Base-by-base conservation (phyloP, 1,140 invertebrate genomes). In the Octopus sinensis region DNA sequence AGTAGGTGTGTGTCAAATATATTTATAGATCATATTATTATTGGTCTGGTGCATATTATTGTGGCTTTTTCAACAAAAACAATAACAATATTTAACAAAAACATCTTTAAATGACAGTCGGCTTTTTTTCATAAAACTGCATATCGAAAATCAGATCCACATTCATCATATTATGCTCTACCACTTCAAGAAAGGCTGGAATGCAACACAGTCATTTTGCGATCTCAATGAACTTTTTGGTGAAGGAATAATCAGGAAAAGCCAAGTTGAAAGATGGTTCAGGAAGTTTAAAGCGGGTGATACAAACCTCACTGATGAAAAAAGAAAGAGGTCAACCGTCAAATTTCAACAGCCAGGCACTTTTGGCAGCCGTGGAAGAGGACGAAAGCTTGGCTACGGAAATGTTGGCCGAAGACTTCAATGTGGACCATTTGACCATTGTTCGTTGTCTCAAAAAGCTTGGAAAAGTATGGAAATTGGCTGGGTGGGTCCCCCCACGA, bases 381-480 rank as follows among this genome's bases (percentile, higher is more conserved):
- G 30, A 71, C 71, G 76, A 43, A 85, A 78, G 62, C 82, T 82
- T 51, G 84, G 76, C n/a, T 56, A 23, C 56, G 62, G 30, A 4
- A 71, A 78, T 13, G 80, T 76, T 6, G 12, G 79, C 54, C 43
- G 79, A 79, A 80, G 80, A 80, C 56, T 83, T 13, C 68, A 79
- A 51, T 82, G 81, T 13, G 68, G 80, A 23, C 79, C 77, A 77
- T 83, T 82, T 71, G 84, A 81, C 84, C 84, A 84, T 71, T 5
- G 3, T 71, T 71, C 7, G 84, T 81, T 9, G 84, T 80, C 80
- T 76, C 83, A 79, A 82, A 84, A 7, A 82, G 77, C 77, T 82
- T 51, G 10, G 81, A 56, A 76, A 80, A 68, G 30, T 54, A 80
- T 10, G 80, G 53, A 73, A 80, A 78, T 7, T 68, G 30, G 30